Percentiles rank a stretch among this genome's conserved stretches.
phyloP scores from a whole-genome alignment of 2,113 vertebrate species.

The Amazona guildingii region DNA sequence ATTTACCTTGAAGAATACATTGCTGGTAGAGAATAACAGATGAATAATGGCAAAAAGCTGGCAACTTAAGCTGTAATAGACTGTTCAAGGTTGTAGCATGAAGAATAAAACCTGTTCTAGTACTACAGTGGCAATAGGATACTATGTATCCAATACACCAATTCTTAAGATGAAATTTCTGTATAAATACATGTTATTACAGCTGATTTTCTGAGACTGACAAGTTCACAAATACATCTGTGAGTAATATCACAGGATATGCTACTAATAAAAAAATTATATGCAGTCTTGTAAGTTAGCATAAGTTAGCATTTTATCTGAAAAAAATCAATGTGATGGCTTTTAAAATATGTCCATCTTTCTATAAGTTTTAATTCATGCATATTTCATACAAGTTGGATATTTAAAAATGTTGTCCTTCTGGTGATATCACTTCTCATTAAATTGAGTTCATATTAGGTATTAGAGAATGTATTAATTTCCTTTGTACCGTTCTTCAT shows the following conservation, averaged over 20 bases:
- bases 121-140: not conserved
- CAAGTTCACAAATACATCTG: not conserved
- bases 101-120: not conserved
- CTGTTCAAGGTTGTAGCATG: not conserved
- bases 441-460: not conserved
- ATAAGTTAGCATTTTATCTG: not conserved
- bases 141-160: not conserved
- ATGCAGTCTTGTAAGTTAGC: not conserved
- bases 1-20: not conserved
- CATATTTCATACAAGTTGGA: not conserved
- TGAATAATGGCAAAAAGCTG: not conserved
- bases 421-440: not conserved
- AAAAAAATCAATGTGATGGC: not conserved
- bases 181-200: not conserved
- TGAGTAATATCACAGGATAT: not conserved
- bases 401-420: not conserved
- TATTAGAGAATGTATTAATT: not conserved
- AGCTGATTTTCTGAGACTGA: not conserved
- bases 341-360: not conserved
- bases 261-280: not conserved
- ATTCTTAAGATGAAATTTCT: not conserved
- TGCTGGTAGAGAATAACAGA: not conserved
- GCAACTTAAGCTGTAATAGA: not conserved
- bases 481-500: not conserved
- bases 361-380: not conserved